A percentile compares a stretch with the other conserved stretches of the same genome.
phyloP scores from a whole-genome alignment of 2,888 invertebrate species.

The Sepioteuthis lessoniana region DNA sequence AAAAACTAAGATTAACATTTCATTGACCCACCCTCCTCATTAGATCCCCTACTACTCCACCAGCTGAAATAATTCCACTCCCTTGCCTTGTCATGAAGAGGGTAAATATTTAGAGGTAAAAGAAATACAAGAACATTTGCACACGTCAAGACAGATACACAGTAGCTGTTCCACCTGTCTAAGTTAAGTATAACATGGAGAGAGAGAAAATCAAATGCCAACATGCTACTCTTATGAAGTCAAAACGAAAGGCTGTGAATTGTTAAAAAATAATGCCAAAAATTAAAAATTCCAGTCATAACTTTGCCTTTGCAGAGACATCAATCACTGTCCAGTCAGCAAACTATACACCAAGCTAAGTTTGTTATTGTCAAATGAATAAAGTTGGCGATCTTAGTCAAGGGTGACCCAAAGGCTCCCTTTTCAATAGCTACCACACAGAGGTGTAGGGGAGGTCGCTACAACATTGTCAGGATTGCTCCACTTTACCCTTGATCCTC shows the following conservation, averaged over 20 bases:
- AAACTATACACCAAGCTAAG: not conserved
- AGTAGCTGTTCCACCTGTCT: not conserved
- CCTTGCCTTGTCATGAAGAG: not conserved
- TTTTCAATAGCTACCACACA: too few species aligned
- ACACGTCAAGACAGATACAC: not conserved
- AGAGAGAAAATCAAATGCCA: not conserved
- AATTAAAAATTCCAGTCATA: slow-evolving; percentile 16
- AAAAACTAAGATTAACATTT: too few species aligned
- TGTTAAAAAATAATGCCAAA: not conserved
- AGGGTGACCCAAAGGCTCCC: too few species aligned
- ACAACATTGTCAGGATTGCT: too few species aligned
- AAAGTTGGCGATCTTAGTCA: too few species aligned
- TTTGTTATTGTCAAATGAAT: too few species aligned
- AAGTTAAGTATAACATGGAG: not conserved
- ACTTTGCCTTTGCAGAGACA: not conserved
- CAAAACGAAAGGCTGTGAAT: not conserved
- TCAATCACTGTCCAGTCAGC: not conserved
- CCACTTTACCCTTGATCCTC: too few species aligned
- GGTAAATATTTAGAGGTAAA: not conserved
- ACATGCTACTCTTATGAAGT: not conserved
- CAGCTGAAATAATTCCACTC: too few species aligned
- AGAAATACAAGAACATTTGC: not conserved
- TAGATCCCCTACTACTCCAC: too few species aligned
- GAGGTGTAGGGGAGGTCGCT: too few species aligned
- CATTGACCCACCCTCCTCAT: too few species aligned